These are phyloP conservation scores for Synanthedon tipuliformis DNA, from an alignment of 2,888 invertebrate species.

Conservation along the genomic window DNA sequence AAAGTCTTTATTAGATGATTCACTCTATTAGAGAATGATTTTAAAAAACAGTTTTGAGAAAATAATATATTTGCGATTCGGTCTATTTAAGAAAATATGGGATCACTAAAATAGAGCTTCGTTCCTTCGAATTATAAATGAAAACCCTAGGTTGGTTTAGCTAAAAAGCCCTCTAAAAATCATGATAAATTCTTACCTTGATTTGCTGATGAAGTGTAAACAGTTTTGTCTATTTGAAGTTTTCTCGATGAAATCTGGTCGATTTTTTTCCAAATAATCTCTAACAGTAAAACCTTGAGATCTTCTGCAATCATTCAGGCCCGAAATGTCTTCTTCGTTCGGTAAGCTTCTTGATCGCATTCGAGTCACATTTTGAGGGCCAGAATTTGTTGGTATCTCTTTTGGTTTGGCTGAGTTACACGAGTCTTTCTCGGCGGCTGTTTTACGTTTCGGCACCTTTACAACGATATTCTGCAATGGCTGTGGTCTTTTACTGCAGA, in stretches of 20 bases:
- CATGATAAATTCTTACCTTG: conserved; percentile 30
- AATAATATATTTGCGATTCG: too few species aligned
- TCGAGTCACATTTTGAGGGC: conserved; percentile 17
- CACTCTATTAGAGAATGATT: too few species aligned
- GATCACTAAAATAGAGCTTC: too few species aligned
- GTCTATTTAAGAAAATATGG: too few species aligned
- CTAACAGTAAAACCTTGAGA: conserved; percentile 60
- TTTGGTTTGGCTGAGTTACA: conserved; percentile 37
- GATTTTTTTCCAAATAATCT: conserved; percentile 77
- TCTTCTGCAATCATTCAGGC: conserved; percentile 35
- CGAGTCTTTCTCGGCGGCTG: conserved; percentile 23
- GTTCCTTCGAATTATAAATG: too few species aligned
- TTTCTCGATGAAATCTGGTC: conserved; percentile 75
- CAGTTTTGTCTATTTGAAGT: conserved; percentile 42
- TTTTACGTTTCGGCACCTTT: conserved; percentile 41
- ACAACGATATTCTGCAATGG: conserved; percentile 48
- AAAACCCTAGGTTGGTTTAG: too few species aligned
- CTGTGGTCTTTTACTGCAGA: conserved; percentile 18
- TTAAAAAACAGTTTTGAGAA: too few species aligned
- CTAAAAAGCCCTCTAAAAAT: too few species aligned
- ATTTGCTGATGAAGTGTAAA: conserved; percentile 42
- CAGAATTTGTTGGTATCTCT: conserved; percentile 16
- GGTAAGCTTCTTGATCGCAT: conserved; percentile 37
- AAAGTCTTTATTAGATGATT: too few species aligned
- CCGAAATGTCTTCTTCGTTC: conserved; percentile 42